These are phyloP conservation scores for Onychomys leucogaster DNA, from an alignment of 2,797 vertebrate genomes.

Conservation along the genomic window DNA sequence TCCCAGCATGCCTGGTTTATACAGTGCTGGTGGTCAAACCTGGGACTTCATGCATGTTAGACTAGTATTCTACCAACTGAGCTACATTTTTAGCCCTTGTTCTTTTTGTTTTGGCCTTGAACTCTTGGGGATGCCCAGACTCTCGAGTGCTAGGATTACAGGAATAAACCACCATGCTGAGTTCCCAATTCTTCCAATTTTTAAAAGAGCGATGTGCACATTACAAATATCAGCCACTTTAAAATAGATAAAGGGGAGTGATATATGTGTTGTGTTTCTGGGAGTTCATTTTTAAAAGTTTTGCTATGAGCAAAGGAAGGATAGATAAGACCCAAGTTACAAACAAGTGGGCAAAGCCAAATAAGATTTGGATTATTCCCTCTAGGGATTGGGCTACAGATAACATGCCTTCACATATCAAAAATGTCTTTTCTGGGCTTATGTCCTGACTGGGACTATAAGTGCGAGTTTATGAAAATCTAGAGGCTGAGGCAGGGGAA, in stretches of 20 bases:
- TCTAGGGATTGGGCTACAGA: not conserved
- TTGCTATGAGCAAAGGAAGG: constrained; percentile 20
- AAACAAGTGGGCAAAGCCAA: constrained; percentile 6
- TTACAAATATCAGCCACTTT: constrained; percentile 28
- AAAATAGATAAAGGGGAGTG: constrained; percentile 51
- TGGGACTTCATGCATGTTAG: not conserved
- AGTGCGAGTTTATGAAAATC: not conserved
- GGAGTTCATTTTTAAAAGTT: constrained; percentile 24
- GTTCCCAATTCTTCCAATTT: not conserved
- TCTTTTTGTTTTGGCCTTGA: not conserved
- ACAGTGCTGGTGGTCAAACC: not conserved
- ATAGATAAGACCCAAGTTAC: constrained; percentile 30
- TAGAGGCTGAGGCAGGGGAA: not conserved
- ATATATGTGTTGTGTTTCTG: not conserved
- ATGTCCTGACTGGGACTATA: too few species aligned
- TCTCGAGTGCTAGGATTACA: not conserved
- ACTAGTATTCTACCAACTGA: not conserved
- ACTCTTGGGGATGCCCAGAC: not conserved
- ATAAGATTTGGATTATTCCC: not conserved
- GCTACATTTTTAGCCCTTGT: not conserved
- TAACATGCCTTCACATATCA: not conserved
- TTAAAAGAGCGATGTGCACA: constrained; percentile 2
- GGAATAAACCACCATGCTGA: not conserved
- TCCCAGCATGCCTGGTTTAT: not conserved
- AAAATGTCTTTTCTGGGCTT: not conserved